These are phyloP conservation scores for Nomada flava DNA, from an alignment of 2,888 invertebrate genomes.

Conservation along the genomic window DNA sequence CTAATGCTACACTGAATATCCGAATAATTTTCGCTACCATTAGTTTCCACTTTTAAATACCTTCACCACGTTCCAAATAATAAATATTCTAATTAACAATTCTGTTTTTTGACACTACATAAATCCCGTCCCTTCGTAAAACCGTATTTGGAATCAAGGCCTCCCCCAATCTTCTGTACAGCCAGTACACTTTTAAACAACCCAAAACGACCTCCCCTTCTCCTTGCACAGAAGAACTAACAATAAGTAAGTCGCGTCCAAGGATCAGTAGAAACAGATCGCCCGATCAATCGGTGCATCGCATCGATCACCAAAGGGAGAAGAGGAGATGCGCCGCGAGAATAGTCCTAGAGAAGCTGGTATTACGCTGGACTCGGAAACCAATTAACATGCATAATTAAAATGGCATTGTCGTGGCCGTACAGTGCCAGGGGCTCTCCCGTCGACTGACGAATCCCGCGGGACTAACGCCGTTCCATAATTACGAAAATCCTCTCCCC, in stretches of 20 bases:
- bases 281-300: conserved; percentile 39
- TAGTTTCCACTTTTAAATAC: too few relatives aligned
- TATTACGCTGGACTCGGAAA: conserved; percentile 75
- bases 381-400: conserved; percentile 82
- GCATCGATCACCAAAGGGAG: conserved; percentile 50
- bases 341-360: conserved; percentile 75
- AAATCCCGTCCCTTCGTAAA: too few relatives aligned
- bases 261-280: background rate
- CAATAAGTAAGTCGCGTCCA: too few relatives aligned
- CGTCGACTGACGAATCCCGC: conserved; percentile 76
- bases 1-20: too few relatives aligned
- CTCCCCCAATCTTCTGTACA: too few relatives aligned
- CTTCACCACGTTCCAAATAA: too few relatives aligned
- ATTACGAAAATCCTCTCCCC: conserved; percentile 75
- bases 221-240: background rate
- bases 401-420: conserved; percentile 80
- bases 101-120: too few relatives aligned
- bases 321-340: conserved; percentile 65
- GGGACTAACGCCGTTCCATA: conserved; percentile 78
- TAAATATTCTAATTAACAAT: too few relatives aligned
- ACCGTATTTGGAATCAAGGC: too few relatives aligned
- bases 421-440: conserved; percentile 72
- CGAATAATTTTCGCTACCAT: too few relatives aligned
- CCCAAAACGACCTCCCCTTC: background rate
- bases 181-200: too few relatives aligned